Conservation (phyloP, 1,140 invertebrate species). For the Schlechtendalia chinensis region DNA sequence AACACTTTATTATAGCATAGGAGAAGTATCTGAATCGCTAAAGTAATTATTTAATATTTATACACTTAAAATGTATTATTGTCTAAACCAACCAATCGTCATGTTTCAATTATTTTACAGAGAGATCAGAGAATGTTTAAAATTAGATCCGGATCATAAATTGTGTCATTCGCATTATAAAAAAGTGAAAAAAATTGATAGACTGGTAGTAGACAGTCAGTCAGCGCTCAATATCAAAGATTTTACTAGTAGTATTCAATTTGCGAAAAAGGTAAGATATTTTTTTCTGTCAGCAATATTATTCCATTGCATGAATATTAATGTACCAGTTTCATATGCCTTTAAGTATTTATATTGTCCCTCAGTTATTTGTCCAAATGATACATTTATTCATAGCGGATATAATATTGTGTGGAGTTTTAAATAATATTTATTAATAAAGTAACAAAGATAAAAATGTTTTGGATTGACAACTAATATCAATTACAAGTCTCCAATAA, state of each 20-base stretch:
- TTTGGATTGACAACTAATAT: too few species aligned
- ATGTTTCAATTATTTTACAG: slow-evolving; percentile 58
- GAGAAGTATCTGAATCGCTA: slow-evolving; percentile 86
- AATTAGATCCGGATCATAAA: slow-evolving; percentile 96
- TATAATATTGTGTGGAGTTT: not conserved
- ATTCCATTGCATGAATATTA: not conserved
- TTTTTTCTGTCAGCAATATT: not conserved
- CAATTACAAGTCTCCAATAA: too few species aligned
- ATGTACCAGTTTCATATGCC: not conserved
- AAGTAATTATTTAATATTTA: slow-evolving; percentile 64
- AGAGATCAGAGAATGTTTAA: slow-evolving; percentile 95
- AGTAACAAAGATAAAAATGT: too few species aligned
- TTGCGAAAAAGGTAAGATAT: slow-evolving; percentile 64
- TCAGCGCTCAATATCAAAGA: slow-evolving; percentile 67
- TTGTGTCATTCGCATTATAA: slow-evolving; percentile 95
- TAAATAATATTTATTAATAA: too few species aligned
- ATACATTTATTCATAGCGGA: not conserved
- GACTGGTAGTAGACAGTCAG: slow-evolving; percentile 75
- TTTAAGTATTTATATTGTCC: not conserved
- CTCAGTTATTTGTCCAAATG: slow-evolving; percentile 62
- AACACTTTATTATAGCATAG: slow-evolving; percentile 81
- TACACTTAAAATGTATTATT: slow-evolving; percentile 54
- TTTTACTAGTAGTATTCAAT: slow-evolving; percentile 73
- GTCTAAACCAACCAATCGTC: slow-evolving; percentile 51
- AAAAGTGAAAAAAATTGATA: slow-evolving; percentile 93